phyloP scores from a whole-genome alignment of 2,888 invertebrate species.

The Drosophila flavopinicola region DNA sequence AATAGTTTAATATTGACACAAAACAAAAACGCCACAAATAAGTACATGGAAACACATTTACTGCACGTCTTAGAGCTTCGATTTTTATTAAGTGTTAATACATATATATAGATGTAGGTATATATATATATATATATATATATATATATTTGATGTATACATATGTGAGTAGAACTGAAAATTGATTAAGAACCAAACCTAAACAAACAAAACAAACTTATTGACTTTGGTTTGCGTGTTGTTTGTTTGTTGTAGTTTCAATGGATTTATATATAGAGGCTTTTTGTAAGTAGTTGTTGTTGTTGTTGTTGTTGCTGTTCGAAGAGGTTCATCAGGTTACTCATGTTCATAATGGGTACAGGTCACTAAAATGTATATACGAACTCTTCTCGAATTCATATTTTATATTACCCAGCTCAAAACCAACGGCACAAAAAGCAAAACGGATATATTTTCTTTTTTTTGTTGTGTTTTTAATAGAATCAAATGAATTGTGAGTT shows the following conservation, averaged over 20 bases:
- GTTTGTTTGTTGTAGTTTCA: slow-evolving; percentile 33
- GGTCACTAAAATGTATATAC: slow-evolving; percentile 12
- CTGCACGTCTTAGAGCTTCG: slow-evolving; percentile 84
- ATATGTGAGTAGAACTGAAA: slow-evolving; percentile 46
- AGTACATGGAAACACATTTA: slow-evolving; percentile 75
- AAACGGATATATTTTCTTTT: slow-evolving; percentile 42
- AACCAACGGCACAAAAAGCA: slow-evolving; percentile 77
- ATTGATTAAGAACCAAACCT: slow-evolving; percentile 53
- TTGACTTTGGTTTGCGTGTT: slow-evolving; percentile 60
- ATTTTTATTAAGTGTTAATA: slow-evolving; percentile 66
- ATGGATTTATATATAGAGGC: slow-evolving; percentile 10
- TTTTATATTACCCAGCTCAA: slow-evolving; percentile 80
- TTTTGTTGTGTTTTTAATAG: not conserved
- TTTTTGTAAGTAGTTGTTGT: slow-evolving; percentile 12
- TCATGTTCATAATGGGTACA: slow-evolving; percentile 27
- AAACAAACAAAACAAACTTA: slow-evolving; percentile 58
- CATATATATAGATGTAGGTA: slow-evolving; percentile 35
- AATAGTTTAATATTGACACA: slow-evolving; percentile 45
- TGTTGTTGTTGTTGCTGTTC: slow-evolving; percentile 17
- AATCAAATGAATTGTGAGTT: slow-evolving; percentile 37
- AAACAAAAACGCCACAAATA: slow-evolving; percentile 68
- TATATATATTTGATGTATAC: slow-evolving; percentile 27
- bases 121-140: slow-evolving; percentile 28
- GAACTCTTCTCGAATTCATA: slow-evolving; percentile 17
- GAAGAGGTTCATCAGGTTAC: slow-evolving; percentile 56